Percentiles rank a stretch among this genome's conserved stretches.
Conservation (phyloP, 1,140 invertebrate genomes). For the Danaus melanippus region DNA sequence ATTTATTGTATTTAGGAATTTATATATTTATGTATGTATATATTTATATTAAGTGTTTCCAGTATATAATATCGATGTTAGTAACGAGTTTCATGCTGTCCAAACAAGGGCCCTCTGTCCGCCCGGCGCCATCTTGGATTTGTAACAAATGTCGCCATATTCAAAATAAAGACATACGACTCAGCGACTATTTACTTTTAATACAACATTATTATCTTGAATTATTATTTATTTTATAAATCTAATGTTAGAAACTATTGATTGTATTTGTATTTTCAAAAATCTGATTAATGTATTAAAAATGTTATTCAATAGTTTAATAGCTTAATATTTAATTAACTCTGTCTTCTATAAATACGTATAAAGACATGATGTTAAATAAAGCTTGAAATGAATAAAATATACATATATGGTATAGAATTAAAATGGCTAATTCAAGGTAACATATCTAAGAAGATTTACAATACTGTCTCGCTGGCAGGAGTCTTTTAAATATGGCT, state of each 20-base stretch:
- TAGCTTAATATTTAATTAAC: too few relatives aligned
- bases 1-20: background rate
- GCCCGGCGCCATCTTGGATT: conserved; percentile 59
- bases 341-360: too few relatives aligned
- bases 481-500: too few relatives aligned
- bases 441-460: too few relatives aligned
- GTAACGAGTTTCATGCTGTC: conserved; percentile 49
- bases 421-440: conserved; percentile 4
- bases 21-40: conserved; percentile 1
- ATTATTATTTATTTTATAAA: conserved; percentile 1
- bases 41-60: conserved; percentile 11
- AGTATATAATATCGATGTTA: conserved; percentile 26
- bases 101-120: conserved; percentile 64
- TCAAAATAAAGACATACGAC: conserved; percentile 57
- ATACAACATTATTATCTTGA: conserved; percentile 6
- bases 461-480: too few relatives aligned
- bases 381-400: too few relatives aligned
- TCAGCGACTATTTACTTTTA: conserved; percentile 27
- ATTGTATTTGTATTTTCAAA: background rate
- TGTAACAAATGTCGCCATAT: conserved; percentile 64
- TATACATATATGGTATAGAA: too few relatives aligned
- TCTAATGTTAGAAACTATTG: background rate
- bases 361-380: too few relatives aligned
- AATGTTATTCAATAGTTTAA: too few relatives aligned
- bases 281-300: too few relatives aligned